Base-by-base conservation (phyloP, 2,888 invertebrate genomes). In the Girardia tigrina region DNA sequence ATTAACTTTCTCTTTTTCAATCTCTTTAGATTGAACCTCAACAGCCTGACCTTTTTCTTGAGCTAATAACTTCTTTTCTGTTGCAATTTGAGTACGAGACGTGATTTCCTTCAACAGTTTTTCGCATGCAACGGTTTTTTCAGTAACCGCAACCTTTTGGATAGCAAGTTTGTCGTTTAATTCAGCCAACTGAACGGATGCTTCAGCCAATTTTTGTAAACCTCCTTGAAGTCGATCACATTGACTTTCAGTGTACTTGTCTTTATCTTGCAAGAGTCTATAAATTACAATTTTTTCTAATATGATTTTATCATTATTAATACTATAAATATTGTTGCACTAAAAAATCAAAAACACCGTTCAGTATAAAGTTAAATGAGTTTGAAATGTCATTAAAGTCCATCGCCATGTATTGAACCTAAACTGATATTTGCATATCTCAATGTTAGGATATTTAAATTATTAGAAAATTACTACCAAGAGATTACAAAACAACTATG, bases 131-230 rank as follows among this genome's bases (percentile, higher is more conserved):
- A 87, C 87, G 0, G 91, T 90, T 78, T 92, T 91, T 80, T 90
- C 88, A 0, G 89, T 88, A 0, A 94, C 91, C 76, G 90, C 89
- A 0, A 90, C 88, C 81, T 90, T 90, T 83, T 93, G 93, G 28
- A 89, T 88, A 0, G 89, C 91, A 27, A 94, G 86, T 80, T 90
- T 89, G 16, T 88, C 87, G 79, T 92, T 91, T 27, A 94, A 85
- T 69, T 90, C 88, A 73, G 88, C 89, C 29, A 94, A 85, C 81
- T 92, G 90, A 0, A 88, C 88, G 76, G 90, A 90, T 0, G 93
- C 92, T 81, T 93, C 92, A 29, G 89, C 90, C 75, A 94, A 91
- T 86, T 91, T 91, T n/a, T 87, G 86, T 78, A 91, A 82, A 29
- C 90, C 90, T 27, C 89, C 89, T 72, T 86, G 87, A 20, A 90